Percentiles rank a stretch among this genome's conserved stretches.
Conservation (phyloP, 1,140 invertebrate species). For the Lepidurus couesii region DNA sequence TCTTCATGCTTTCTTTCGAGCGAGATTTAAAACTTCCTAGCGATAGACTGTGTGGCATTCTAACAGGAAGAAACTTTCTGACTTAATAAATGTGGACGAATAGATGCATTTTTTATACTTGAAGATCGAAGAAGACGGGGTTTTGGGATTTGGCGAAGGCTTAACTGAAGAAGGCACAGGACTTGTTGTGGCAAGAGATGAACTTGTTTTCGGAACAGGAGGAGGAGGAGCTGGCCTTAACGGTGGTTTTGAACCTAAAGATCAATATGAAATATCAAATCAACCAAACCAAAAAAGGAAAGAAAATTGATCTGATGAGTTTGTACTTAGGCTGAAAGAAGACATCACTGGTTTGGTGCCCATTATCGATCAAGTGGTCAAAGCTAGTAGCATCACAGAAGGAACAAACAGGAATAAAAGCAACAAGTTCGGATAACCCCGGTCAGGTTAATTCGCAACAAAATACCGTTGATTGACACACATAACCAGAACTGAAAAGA, state of each 20-base stretch:
- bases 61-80: not conserved
- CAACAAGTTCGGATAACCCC: not conserved
- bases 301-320: too few species aligned
- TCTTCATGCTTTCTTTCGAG: constrained; percentile 23
- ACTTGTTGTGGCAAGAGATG: not conserved
- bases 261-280: not conserved
- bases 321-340: not conserved
- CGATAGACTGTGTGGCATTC: not conserved
- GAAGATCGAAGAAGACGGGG: not conserved
- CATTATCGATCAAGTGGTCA: not conserved
- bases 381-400: not conserved
- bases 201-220: not conserved
- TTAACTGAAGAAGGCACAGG: not conserved
- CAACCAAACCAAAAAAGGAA: not conserved
- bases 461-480: constrained; percentile 15
- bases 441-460: not conserved
- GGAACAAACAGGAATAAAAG: not conserved
- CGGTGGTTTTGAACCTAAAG: not conserved
- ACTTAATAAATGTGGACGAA: not conserved
- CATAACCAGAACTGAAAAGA: not conserved
- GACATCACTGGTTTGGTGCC: not conserved
- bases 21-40: not conserved
- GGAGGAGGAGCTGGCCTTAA: not conserved
- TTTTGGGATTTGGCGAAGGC: not conserved
- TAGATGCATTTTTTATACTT: not conserved